Base-by-base conservation (phyloP, 2,797 vertebrate species). In the Liasis olivaceus region DNA sequence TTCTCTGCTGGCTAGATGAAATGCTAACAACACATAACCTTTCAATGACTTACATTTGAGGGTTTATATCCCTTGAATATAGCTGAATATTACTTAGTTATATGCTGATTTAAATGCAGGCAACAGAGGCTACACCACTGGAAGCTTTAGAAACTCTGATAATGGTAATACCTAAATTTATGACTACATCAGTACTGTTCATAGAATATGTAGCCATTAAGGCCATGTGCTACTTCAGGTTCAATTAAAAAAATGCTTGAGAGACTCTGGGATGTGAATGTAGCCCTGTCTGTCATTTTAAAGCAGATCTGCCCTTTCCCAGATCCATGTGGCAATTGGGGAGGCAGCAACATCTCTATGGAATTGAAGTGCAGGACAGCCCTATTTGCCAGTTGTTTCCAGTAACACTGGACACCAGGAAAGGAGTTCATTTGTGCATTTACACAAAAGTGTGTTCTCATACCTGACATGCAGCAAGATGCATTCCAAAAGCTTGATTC, bases 1-100 rank as follows among this genome's bases (percentile, higher is more conserved):
- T 93, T 96, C 24, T 90, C 13, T 94, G 77, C 88, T 91, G 63
- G 56, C 1, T 84, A 81, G 58, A 87, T 20, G 86, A 64, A 88
- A 89, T 94, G 89, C 63, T 95, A 90, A 77, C 91, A 91, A 58
- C 94, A 86, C 9, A 90, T 92, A 77, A 86, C 2, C 0, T 15
- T 93, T 92, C 66, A 94, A 62, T 94, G 54, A 89, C 17, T 92
- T 28, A 72, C 7, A 59, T 62, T 91, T 92, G 92, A 9, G 5
- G 58, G 87, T 86, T 95, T 91, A 3, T 88, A 87, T 91, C 92
- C 4, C 14, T 81, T 84, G 0, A 86, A 69, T 56, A 28, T 84
- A 88, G 47, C 56, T 89, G 13, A 90, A 31, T 36, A 59, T 81
- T 93, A 88, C 58, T 85, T 90, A 17, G 58, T 36, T 77, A 81